Percentiles rank a stretch among this genome's conserved stretches.
Conservation (phyloP, 1,140 invertebrate species). For the Lordiphosa clarofinis region DNA sequence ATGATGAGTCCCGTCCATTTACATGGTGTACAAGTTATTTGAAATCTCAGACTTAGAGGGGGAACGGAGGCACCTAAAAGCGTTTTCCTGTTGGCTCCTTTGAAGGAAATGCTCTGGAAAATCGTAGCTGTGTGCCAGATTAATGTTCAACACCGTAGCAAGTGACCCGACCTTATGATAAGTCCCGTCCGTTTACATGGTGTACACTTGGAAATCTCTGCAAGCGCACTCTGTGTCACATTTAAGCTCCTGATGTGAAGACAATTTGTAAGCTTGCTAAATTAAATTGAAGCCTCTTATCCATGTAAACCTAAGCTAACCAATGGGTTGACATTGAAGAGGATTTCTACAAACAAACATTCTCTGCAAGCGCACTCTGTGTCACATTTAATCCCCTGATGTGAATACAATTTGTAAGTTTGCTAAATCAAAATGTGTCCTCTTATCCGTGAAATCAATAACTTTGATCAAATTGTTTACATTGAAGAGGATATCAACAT, state of each 20-base stretch:
- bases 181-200: constrained; percentile 36
- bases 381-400: constrained; percentile 45
- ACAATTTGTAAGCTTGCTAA: constrained; percentile 71
- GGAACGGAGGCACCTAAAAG: constrained; percentile 52
- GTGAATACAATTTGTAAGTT: constrained; percentile 70
- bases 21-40: too few species aligned
- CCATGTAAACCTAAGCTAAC: constrained; percentile 35
- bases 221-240: constrained; percentile 74
- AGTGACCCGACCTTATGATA: constrained; percentile 24
- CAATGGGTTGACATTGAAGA: constrained; percentile 47
- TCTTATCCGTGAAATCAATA: constrained; percentile 57
- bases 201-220: constrained; percentile 24
- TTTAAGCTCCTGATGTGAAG: constrained; percentile 46
- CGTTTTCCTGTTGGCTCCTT: constrained; percentile 56
- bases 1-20: not conserved
- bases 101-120: constrained; percentile 55
- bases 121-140: constrained; percentile 70
- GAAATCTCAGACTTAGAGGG: too few species aligned
- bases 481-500: constrained; percentile 54
- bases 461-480: constrained; percentile 12
- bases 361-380: constrained; percentile 60
- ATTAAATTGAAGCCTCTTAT: constrained; percentile 52
- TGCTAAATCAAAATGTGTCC: constrained; percentile 46
- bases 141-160: constrained; percentile 47
- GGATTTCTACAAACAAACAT: constrained; percentile 24